Base-by-base conservation (phyloP, 2,888 invertebrate genomes). In the Mythimna albipuncta region DNA sequence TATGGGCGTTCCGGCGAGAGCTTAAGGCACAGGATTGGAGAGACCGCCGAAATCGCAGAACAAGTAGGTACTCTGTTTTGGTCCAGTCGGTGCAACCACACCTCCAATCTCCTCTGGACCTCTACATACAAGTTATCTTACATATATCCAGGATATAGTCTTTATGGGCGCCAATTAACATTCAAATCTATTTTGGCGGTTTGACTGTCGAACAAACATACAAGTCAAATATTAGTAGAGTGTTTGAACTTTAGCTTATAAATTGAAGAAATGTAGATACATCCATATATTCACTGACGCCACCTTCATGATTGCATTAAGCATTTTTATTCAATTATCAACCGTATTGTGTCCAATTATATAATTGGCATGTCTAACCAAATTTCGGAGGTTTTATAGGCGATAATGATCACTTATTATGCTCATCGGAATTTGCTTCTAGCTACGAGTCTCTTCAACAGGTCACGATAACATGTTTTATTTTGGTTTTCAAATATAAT, bases 311-410 rank as follows among this genome's bases (percentile, higher is more conserved):
- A 69, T 79, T 69, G 63, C 70, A 55, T 52, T 57, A 65, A 65
- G 44, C 52, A 32, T 47, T 50, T 72, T 58, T 69, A 69, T 72
- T 79, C 63, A 80, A 80, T 79, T 79, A 61, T 32, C 26, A 19
- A 64, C 58, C 38, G 7, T 41, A 68, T 63, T 74, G 55, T 67
- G 21, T 67, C 35, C 70, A 75, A 68, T 64, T 54, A 67, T 52
- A 71, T 80, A 77, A 83, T 83, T 74, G 74, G 72, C 72, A 72
- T 54, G 35, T 50, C 38, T 38, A 26, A 47, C 62, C 26, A 62
- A 32, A 75, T 47, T 72, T 75, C 35, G 44, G 35, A 67, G 72
- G 67, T 83, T 84, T 85, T 83, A 85, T 85, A 58, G 75, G 41
- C 58, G 74, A 77, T 85, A 85, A 83, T 85, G 72, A 79, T 75